phyloP scores from a whole-genome alignment of 2,888 invertebrate genomes.

The Dysmachus trigonus region DNA sequence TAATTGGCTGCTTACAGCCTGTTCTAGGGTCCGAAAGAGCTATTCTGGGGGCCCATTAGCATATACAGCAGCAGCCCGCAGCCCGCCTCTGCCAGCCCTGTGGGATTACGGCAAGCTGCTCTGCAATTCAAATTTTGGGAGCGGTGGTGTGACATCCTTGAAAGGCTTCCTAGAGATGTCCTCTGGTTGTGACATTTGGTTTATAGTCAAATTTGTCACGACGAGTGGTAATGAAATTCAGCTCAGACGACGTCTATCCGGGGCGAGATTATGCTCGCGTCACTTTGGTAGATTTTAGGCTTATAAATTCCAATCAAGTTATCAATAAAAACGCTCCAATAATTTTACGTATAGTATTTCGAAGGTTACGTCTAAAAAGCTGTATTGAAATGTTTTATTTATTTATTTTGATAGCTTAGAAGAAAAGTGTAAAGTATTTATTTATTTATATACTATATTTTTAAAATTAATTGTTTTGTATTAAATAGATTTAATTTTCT shows the following conservation, averaged over 20 bases:
- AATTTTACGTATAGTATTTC: too few relatives aligned
- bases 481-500: too few relatives aligned
- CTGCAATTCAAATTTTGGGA: conserved; percentile 12
- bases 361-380: too few relatives aligned
- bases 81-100: background rate
- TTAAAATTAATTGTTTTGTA: too few relatives aligned
- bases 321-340: too few relatives aligned
- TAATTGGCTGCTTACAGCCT: conserved; percentile 6
- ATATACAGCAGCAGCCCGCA: background rate
- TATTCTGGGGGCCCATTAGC: background rate
- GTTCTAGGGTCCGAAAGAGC: background rate
- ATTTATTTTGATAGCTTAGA: too few relatives aligned
- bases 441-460: too few relatives aligned
- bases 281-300: background rate
- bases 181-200: conserved; percentile 16
- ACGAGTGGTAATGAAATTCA: conserved; percentile 20
- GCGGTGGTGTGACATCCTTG: background rate
- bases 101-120: conserved; percentile 3
- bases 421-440: too few relatives aligned
- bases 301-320: too few relatives aligned
- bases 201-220: conserved; percentile 28
- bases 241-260: conserved; percentile 19
- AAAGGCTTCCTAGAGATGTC: background rate
- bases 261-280: background rate
- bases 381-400: too few relatives aligned